Evolutionary conservation across 2,888 invertebrate species (phyloP).

Genomic region (Tineola bisselliella): DNA sequence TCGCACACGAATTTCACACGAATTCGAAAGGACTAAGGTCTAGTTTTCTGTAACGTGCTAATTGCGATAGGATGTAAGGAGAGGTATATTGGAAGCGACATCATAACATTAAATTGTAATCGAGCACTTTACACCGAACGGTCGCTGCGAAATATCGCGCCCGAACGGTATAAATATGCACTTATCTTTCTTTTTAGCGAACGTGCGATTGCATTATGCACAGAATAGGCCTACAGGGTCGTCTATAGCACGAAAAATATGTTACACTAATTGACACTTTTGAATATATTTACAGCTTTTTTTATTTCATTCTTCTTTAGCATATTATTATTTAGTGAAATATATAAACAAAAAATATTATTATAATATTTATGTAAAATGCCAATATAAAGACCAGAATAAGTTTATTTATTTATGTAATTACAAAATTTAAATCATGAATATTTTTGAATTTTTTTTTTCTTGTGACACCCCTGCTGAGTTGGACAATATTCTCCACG

Average conservation of each 20-base stretch:
- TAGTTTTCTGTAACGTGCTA: constrained; percentile 19
- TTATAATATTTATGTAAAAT: too few relatives aligned
- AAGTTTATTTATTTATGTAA: background rate
- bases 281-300: too few relatives aligned
- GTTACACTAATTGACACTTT: background rate
- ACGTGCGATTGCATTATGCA: constrained; percentile 63
- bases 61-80: background rate
- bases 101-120: constrained; percentile 66
- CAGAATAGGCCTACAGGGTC: constrained; percentile 10
- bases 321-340: too few relatives aligned
- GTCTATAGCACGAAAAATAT: background rate
- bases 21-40: constrained; percentile 20
- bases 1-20: background rate
- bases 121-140: constrained; percentile 62
- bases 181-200: constrained; percentile 66
- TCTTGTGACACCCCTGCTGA: constrained; percentile 19
- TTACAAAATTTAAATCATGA: background rate
- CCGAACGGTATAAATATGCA: constrained; percentile 63
- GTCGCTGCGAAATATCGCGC: constrained; percentile 58
- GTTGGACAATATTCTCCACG: constrained; percentile 43
- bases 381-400: too few relatives aligned
- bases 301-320: too few relatives aligned
- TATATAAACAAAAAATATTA: too few relatives aligned
- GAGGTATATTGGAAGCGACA: constrained; percentile 25
- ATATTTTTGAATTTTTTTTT: background rate